phyloP scores from a whole-genome alignment of 2,888 invertebrate species.

The Herminia tarsipennalis region DNA sequence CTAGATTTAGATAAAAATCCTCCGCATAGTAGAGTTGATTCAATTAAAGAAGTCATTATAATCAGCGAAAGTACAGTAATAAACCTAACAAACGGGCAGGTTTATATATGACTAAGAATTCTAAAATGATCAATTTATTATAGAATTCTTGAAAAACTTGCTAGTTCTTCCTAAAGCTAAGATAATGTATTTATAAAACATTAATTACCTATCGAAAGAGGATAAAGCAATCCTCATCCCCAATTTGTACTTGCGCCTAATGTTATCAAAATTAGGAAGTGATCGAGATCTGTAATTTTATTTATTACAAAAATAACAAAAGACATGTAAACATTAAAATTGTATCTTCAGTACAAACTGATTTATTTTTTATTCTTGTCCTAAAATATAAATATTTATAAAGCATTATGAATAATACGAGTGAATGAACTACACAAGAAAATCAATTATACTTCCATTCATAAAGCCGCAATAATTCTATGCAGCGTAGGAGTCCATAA shows the following conservation, averaged over 20 bases:
- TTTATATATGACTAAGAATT: no score
- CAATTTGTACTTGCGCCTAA: no score
- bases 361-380: conserved; percentile 19
- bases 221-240: no score
- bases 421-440: conserved; percentile 66
- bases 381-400: conserved; percentile 50
- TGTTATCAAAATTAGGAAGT: no score
- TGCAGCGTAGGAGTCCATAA: conserved; percentile 69
- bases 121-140: no score
- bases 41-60: conserved; percentile 59
- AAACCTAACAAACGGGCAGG: conserved; percentile 1
- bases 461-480: conserved; percentile 65
- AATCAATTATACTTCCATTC: conserved; percentile 73
- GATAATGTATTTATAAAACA: no score
- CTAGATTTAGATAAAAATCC: conserved; percentile 73
- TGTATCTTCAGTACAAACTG: conserved; percentile 13
- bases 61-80: conserved; percentile 42
- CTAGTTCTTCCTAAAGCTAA: no score
- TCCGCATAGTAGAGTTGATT: conserved; percentile 42
- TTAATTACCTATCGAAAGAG: no score
- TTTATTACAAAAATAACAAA: no score
- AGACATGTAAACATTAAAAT: no score
- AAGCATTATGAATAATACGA: conserved; percentile 49
- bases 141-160: no score
- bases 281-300: no score